phyloP scores from a whole-genome alignment of 1,140 invertebrate species.

The Leptopilina clavipes region DNA sequence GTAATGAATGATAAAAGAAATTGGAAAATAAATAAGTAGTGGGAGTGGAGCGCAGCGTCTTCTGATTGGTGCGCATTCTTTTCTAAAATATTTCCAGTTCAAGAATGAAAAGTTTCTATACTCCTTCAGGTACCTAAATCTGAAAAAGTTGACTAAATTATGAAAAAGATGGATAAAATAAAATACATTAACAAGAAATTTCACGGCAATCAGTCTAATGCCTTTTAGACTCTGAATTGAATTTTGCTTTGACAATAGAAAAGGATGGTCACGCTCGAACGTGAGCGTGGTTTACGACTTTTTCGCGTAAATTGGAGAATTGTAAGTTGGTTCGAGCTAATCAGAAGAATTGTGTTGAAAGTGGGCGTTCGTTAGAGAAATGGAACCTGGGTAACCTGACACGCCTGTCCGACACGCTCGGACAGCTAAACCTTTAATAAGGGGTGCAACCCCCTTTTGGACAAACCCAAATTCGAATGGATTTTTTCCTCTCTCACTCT shows the following conservation, averaged over 20 bases:
- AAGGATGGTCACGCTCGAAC: slow-evolving; percentile 38
- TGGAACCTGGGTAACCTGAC: slow-evolving; percentile 66
- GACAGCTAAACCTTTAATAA: slow-evolving; percentile 43
- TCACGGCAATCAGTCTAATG: slow-evolving; percentile 10
- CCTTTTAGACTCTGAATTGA: slow-evolving; percentile 39
- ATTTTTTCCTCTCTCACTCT: slow-evolving; percentile 46
- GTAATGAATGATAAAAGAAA: no score
- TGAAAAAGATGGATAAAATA: neutral
- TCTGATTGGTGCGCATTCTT: no score
- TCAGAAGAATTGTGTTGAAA: slow-evolving; percentile 70
- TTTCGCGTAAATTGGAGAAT: slow-evolving; percentile 70
- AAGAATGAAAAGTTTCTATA: no score
- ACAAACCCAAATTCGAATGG: slow-evolving; percentile 57
- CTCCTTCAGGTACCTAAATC: no score
- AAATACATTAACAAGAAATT: neutral
- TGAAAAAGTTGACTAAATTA: no score
- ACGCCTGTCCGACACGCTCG: slow-evolving; percentile 52
- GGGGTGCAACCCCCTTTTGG: slow-evolving; percentile 55
- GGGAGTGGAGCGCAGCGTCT: no score
- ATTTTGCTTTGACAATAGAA: slow-evolving; percentile 55
- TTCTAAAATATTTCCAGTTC: no score
- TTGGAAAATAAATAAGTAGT: no score
- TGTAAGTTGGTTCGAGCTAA: slow-evolving; percentile 65
- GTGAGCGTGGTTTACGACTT: slow-evolving; percentile 61
- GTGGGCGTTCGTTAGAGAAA: slow-evolving; percentile 65